Conservation (phyloP, 1,140 invertebrate genomes). For the Centruroides sculpturatus region DNA sequence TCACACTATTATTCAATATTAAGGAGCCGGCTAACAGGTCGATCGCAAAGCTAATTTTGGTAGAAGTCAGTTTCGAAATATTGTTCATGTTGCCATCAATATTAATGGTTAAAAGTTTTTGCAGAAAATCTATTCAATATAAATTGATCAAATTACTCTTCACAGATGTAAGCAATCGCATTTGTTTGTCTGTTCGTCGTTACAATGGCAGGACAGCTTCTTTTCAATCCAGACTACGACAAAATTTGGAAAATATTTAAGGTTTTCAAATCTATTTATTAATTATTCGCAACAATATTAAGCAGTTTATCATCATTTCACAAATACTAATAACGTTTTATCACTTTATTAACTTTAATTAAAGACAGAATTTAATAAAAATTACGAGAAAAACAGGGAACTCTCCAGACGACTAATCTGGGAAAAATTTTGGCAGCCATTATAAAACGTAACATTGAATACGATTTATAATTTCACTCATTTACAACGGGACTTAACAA, state of each 20-base stretch:
- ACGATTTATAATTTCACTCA: conserved; percentile 18
- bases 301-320: too few species aligned
- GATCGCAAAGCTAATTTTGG: too few species aligned
- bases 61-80: too few species aligned
- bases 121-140: too few species aligned
- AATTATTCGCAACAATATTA: too few species aligned
- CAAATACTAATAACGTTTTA: too few species aligned
- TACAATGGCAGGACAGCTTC: not conserved
- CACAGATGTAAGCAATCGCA: not conserved
- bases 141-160: too few species aligned
- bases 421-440: conserved; percentile 10
- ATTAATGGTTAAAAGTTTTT: too few species aligned
- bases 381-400: conserved; percentile 12
- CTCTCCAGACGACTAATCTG: conserved; percentile 11
- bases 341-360: not conserved
- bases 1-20: too few species aligned
- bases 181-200: conserved; percentile 1
- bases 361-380: conserved; percentile 5
- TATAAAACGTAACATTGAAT: conserved; percentile 9
- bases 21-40: too few species aligned
- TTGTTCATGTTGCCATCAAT: too few species aligned
- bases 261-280: not conserved
- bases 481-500: conserved; percentile 27
- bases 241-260: conserved; percentile 11
- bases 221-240: not conserved